These are phyloP conservation scores for Augiades crinisus DNA, from an alignment of 2,888 invertebrate genomes.

Conservation along the genomic window DNA sequence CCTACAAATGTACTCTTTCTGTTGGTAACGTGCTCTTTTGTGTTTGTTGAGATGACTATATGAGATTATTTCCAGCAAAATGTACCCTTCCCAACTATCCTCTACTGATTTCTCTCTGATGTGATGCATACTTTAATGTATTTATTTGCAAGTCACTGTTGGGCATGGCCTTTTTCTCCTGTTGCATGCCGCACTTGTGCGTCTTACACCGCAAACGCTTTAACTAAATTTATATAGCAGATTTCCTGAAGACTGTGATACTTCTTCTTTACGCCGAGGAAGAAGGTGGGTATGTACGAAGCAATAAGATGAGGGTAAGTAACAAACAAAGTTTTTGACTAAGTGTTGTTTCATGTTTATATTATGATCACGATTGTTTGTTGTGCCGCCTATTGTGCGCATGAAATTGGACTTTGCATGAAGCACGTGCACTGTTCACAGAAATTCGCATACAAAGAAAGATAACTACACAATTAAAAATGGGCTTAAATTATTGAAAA, in stretches of 20 bases:
- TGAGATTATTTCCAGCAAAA: constrained; percentile 69
- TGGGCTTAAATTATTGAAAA: constrained; percentile 40
- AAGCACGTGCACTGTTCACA: constrained; percentile 66
- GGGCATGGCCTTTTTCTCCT: constrained; percentile 68
- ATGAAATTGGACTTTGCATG: constrained; percentile 62
- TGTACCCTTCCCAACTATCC: constrained; percentile 65
- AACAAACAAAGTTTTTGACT: not conserved
- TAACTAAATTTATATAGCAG: constrained; percentile 5
- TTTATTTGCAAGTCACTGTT: constrained; percentile 63
- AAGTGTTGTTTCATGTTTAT: not conserved
- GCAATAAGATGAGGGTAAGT: constrained; percentile 10
- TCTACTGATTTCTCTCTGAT: constrained; percentile 67
- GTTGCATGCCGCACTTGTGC: constrained; percentile 64
- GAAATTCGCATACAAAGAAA: constrained; percentile 51
- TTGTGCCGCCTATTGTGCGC: constrained; percentile 55
- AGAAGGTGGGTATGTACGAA: constrained; percentile 12
- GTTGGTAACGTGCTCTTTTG: constrained; percentile 67
- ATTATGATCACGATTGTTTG: constrained; percentile 33
- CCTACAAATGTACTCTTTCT: constrained; percentile 82
- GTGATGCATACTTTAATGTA: constrained; percentile 44
- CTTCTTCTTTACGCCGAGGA: not conserved
- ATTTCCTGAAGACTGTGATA: constrained; percentile 9
- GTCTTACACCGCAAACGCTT: constrained; percentile 37
- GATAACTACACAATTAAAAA: constrained; percentile 39
- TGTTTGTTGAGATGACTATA: constrained; percentile 73